A percentile compares a stretch with the other conserved stretches of the same genome.
Conservation (phyloP, 2,888 invertebrate genomes). For the Caradrina clavipalpis region DNA sequence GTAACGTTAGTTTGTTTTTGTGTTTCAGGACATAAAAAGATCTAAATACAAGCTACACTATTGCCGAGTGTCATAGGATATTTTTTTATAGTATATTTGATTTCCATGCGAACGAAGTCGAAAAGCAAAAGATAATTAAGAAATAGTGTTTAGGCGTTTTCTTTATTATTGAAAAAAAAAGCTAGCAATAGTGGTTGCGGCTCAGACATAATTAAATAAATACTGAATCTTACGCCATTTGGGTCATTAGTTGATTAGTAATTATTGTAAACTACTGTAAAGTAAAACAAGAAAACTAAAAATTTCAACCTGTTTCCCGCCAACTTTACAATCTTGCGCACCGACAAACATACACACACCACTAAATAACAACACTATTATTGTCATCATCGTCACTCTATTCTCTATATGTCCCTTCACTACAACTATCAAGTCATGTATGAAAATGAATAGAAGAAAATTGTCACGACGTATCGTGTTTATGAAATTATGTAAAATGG, state of each 20-base stretch:
- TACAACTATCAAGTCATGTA: constrained; percentile 10
- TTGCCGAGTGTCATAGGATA: too few relatives aligned
- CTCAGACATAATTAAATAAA: background rate
- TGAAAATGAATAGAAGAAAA: constrained; percentile 38
- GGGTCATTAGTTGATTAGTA: constrained; percentile 5
- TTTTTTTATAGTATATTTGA: too few relatives aligned
- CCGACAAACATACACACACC: constrained; percentile 59
- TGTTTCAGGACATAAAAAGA: too few relatives aligned
- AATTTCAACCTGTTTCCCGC: constrained; percentile 78
- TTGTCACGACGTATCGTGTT: constrained; percentile 31
- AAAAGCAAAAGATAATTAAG: too few relatives aligned
- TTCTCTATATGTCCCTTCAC: constrained; percentile 14
- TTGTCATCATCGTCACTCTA: constrained; percentile 42
- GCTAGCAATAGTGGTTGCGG: too few relatives aligned
- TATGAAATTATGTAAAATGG: constrained; percentile 58
- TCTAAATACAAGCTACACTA: too few relatives aligned
- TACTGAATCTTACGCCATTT: background rate
- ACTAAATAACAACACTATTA: constrained; percentile 60
- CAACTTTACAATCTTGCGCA: constrained; percentile 83
- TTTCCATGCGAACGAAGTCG: too few relatives aligned
- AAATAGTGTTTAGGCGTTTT: too few relatives aligned
- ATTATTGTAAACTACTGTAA: background rate
- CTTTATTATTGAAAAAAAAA: too few relatives aligned
- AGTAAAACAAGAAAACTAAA: background rate
- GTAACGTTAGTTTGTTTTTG: too few relatives aligned